phyloP scores from a whole-genome alignment of 2,797 vertebrate genomes.

The Dermochelys coriacea region DNA sequence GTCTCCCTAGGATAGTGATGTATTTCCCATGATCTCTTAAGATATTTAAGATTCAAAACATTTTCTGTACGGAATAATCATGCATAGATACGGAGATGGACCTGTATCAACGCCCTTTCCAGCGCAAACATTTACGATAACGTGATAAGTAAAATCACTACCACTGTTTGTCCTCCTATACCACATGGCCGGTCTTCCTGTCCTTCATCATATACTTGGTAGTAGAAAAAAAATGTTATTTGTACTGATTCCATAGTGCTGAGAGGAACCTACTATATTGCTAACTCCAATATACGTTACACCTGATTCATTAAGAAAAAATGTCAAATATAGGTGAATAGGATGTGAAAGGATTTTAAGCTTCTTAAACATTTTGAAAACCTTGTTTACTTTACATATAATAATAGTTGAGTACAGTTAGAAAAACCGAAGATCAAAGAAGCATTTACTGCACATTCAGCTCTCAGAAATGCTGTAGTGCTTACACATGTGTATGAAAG shows the following conservation, averaged over 20 bases:
- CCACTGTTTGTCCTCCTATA: not conserved
- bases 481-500: not conserved
- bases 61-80: not conserved
- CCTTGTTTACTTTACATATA: no score
- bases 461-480: not conserved
- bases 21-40: not conserved
- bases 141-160: not conserved
- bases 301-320: not conserved
- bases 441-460: not conserved
- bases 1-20: not conserved
- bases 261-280: not conserved
- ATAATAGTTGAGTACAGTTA: not conserved
- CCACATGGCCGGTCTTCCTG: no score
- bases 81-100: not conserved
- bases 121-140: not conserved
- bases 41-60: not conserved
- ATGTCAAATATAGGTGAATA: not conserved
- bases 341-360: not conserved
- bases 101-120: fast-evolving
- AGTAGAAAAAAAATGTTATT: not conserved
- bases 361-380: no score
- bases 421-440: not conserved
- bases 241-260: not conserved
- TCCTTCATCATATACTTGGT: not conserved
- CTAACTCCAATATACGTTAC: not conserved